These are phyloP conservation scores for Schizotus pectinicornis DNA, from an alignment of 2,888 invertebrate genomes.

Conservation along the genomic window DNA sequence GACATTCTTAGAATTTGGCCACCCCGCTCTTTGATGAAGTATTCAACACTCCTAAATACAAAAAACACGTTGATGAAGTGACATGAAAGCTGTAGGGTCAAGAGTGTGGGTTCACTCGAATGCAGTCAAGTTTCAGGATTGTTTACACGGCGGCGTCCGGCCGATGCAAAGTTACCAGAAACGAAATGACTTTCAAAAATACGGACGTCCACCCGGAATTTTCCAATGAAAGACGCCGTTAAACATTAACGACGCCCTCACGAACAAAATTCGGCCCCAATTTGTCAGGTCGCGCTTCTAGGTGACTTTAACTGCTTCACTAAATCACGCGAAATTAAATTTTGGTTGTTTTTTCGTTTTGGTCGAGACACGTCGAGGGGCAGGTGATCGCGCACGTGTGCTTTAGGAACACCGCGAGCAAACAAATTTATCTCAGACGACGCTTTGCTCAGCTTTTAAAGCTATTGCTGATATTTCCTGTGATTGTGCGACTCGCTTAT, in stretches of 20 bases:
- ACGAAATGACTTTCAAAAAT: conserved; percentile 36
- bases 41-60: conserved; percentile 42
- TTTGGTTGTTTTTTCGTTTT: conserved; percentile 8
- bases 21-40: conserved; percentile 46
- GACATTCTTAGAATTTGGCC: conserved; percentile 37
- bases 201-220: conserved; percentile 6
- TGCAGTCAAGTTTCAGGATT: conserved; percentile 42
- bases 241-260: conserved; percentile 5
- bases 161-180: conserved; percentile 36
- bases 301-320: conserved; percentile 9
- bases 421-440: conserved; percentile 37
- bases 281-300: too few relatives aligned
- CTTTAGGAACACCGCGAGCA: conserved; percentile 24
- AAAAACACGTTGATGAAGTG: conserved; percentile 50
- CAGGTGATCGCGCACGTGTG: conserved; percentile 36
- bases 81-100: conserved; percentile 50
- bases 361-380: conserved; percentile 8
- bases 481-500: conserved; percentile 21
- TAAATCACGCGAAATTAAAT: conserved; percentile 14
- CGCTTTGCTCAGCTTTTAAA: conserved; percentile 41
- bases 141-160: conserved; percentile 45
- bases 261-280: not conserved
- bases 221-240: conserved; percentile 9
- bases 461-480: conserved; percentile 32
- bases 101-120: conserved; percentile 45